Conservation (phyloP, 92 coral and sea anemone genomes). For the Umimayanthus chanpuru region DNA sequence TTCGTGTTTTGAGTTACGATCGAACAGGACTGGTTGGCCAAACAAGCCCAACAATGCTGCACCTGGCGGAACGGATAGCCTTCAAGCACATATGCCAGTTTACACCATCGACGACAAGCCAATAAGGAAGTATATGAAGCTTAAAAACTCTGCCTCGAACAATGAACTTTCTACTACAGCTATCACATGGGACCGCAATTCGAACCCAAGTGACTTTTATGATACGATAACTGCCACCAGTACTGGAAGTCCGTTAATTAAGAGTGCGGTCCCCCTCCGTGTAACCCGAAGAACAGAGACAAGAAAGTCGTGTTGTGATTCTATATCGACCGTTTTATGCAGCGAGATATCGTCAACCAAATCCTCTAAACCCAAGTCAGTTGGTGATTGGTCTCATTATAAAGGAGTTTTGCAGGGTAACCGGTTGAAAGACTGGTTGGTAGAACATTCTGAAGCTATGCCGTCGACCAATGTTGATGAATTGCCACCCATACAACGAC, state of each 20-base stretch:
- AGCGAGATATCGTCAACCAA: slow-evolving; percentile 32
- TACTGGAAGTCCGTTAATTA: background rate
- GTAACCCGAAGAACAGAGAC: background rate
- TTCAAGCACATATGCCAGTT: slow-evolving; percentile 33
- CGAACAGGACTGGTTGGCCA: background rate
- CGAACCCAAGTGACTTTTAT: background rate
- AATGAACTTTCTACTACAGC: background rate
- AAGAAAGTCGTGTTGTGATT: slow-evolving; percentile 27
- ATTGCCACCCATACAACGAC: background rate
- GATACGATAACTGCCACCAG: background rate
- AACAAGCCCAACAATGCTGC: background rate
- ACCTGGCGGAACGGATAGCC: background rate
- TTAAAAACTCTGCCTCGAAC: background rate
- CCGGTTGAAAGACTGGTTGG: slow-evolving; percentile 10
- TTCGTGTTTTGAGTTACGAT: too few relatives aligned
- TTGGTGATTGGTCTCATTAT: background rate
- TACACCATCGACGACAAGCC: background rate
- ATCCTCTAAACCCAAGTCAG: background rate
- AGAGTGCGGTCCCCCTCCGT: background rate
- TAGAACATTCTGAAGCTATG: background rate
- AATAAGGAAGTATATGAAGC: slow-evolving; percentile 3
- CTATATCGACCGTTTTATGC: slow-evolving; percentile 27
- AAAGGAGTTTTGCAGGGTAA: background rate
- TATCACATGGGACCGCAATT: background rate
- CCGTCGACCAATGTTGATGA: background rate